phyloP scores from a whole-genome alignment of 2,797 vertebrate species.

The Schizothorax lantsangensis region DNA sequence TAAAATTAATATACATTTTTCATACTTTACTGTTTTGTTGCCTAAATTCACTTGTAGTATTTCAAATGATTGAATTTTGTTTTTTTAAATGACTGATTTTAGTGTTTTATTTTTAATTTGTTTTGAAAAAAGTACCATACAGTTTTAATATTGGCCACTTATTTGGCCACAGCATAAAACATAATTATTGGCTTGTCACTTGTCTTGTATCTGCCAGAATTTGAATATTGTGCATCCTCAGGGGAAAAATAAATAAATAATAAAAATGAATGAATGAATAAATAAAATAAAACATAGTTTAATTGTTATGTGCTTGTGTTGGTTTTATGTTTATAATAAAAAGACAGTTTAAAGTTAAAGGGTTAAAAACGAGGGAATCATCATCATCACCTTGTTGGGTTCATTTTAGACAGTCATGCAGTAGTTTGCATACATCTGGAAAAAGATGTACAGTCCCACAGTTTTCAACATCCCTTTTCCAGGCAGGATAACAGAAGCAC shows the following conservation, averaged over 20 bases:
- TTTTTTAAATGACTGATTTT: background rate
- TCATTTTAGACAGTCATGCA: background rate
- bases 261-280: background rate
- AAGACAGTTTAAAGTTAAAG: background rate
- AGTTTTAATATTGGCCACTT: background rate
- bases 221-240: background rate
- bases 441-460: slow-evolving; percentile 13
- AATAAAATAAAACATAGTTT: background rate
- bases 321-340: background rate
- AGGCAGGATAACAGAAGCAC: slow-evolving; percentile 41
- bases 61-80: background rate
- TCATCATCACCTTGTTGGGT: background rate
- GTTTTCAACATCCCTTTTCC: slow-evolving; percentile 33
- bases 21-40: background rate
- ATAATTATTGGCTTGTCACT: too few species aligned
- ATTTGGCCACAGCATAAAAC: background rate
- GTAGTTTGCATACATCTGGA: background rate
- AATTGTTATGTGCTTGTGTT: background rate
- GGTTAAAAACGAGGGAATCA: background rate
- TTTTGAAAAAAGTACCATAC: background rate
- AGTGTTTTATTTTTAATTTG: background rate
- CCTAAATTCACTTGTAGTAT: background rate
- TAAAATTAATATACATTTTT: background rate
- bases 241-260: background rate
- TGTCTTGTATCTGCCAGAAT: background rate